A percentile compares a stretch with the other conserved stretches of the same genome.
phyloP scores from a whole-genome alignment of 2,113 vertebrate species.

The Otocyon megalotis region DNA sequence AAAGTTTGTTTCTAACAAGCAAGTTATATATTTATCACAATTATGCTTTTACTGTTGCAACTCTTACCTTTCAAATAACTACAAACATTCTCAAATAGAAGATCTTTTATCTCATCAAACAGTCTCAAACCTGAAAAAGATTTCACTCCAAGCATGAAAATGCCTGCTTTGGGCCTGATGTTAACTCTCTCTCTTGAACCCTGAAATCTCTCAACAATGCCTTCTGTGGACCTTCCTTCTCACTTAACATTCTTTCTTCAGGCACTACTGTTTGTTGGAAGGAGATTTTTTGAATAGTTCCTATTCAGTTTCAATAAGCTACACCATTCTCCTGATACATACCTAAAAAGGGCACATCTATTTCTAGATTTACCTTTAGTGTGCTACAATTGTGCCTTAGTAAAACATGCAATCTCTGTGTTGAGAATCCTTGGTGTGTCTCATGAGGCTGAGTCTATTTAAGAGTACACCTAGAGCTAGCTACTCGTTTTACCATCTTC shows the following conservation, averaged over 20 bases:
- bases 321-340: background rate
- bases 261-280: background rate
- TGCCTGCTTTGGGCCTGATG: background rate
- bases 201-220: background rate
- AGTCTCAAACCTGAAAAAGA: slow-evolving; percentile 26
- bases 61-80: background rate
- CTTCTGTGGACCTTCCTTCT: background rate
- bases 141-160: background rate
- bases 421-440: background rate
- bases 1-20: background rate
- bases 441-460: background rate
- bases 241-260: background rate
- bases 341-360: background rate
- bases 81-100: slow-evolving; percentile 14
- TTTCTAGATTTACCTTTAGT: slow-evolving; percentile 10
- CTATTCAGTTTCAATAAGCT: background rate
- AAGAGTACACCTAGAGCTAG: background rate
- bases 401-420: background rate
- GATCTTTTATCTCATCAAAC: background rate
- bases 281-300: background rate
- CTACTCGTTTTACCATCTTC: background rate
- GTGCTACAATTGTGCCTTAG: background rate
- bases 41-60: background rate
- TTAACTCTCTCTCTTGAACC: background rate
- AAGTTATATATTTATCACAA: background rate